phyloP scores from a whole-genome alignment of 2,113 vertebrate genomes.

The Rhipidura dahli region DNA sequence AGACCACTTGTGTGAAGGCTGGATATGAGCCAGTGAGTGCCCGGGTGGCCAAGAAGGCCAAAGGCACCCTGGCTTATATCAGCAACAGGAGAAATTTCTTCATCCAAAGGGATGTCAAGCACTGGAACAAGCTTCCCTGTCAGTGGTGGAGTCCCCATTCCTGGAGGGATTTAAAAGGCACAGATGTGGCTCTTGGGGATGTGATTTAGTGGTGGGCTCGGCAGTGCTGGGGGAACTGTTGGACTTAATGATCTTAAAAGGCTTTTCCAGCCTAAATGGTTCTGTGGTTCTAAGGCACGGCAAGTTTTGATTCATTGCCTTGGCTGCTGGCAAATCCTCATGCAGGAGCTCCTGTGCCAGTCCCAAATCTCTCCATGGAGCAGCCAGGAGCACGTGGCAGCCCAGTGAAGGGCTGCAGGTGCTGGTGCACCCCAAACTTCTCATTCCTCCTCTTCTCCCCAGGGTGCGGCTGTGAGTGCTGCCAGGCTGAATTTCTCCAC shows the following conservation, averaged over 20 bases:
- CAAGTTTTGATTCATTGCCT: neutral
- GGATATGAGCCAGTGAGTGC: accelerated
- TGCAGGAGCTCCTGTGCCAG: neutral
- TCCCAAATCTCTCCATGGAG: neutral
- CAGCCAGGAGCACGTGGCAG: accelerated
- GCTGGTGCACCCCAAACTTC: neutral
- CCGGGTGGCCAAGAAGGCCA: neutral
- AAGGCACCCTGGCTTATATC: neutral
- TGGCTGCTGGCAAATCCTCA: neutral
- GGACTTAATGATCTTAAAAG: neutral
- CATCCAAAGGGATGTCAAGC: neutral
- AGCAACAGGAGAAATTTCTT: neutral
- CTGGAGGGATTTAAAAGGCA: neutral
- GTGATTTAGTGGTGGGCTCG: neutral
- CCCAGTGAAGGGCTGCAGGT: neutral
- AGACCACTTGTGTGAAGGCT: neutral
- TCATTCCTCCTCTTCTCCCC: neutral
- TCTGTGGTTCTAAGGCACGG: accelerated
- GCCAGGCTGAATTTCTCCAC: neutral
- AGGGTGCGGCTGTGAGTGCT: accelerated
- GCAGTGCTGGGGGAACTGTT: neutral
- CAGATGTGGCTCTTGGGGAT: neutral
- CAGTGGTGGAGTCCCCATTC: no score
- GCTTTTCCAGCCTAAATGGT: neutral
- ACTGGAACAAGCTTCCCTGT: neutral